Percentiles rank a stretch among this genome's conserved stretches.
These are phyloP conservation scores for Eulemur mongoz DNA, from an alignment of 2,797 vertebrate species.

Conservation along the genomic window DNA sequence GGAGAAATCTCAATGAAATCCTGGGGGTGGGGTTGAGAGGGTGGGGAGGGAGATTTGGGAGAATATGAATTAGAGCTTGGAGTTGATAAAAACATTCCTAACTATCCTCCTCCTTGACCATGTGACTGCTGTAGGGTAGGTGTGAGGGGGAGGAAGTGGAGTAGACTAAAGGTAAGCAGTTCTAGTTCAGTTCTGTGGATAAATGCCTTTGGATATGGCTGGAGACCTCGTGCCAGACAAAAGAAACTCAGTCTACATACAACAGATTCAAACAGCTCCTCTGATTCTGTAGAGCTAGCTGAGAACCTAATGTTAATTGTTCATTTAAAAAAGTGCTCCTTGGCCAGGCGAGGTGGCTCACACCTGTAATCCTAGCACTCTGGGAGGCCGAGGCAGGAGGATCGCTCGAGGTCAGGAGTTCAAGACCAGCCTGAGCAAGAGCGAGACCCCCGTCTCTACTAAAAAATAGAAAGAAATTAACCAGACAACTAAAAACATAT, in stretches of 20 bases:
- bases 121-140: neutral
- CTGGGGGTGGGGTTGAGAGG: slow-evolving; percentile 45
- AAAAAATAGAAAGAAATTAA: too few species aligned
- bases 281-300: slow-evolving; percentile 50
- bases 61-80: neutral
- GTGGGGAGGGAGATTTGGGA: slow-evolving; percentile 17
- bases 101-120: neutral
- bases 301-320: neutral
- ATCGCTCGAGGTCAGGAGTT: too few species aligned
- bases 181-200: neutral
- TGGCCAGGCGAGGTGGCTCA: too few species aligned
- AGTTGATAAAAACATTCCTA: slow-evolving; percentile 24
- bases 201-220: slow-evolving; percentile 1
- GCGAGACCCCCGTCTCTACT: too few species aligned
- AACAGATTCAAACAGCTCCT: neutral
- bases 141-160: neutral
- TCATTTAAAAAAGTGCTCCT: neutral
- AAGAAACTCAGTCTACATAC: neutral
- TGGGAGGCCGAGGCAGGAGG: too few species aligned
- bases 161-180: neutral
- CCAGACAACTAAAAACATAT: too few species aligned
- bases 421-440: too few species aligned
- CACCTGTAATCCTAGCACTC: too few species aligned
- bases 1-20: slow-evolving; percentile 65
- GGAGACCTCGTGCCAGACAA: slow-evolving; percentile 12